Conservation (phyloP, 2,888 invertebrate genomes). For the Apodemia mormo region DNA sequence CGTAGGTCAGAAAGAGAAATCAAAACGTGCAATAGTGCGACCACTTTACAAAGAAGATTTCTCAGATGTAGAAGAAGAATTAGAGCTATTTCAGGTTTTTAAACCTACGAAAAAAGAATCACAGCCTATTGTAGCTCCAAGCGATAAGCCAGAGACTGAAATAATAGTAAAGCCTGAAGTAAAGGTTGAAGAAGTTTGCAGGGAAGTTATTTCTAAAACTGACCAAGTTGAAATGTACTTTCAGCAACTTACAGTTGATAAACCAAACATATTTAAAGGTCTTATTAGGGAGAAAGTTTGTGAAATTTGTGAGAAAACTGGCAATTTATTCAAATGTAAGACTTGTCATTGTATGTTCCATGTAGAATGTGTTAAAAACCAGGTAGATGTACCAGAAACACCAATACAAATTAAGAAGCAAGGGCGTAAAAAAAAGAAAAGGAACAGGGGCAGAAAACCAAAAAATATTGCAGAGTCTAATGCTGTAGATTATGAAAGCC, state of each 20-base stretch:
- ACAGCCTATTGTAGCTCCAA: conserved; percentile 8
- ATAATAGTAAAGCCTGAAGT: conserved; percentile 25
- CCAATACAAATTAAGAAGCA: conserved; percentile 41
- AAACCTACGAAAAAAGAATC: conserved; percentile 41
- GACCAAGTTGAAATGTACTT: conserved; percentile 69
- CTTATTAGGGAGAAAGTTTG: conserved; percentile 88
- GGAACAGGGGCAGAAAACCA: conserved; percentile 48
- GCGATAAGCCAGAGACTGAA: conserved; percentile 19
- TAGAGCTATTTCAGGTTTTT: conserved; percentile 58
- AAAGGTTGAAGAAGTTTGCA: conserved; percentile 23
- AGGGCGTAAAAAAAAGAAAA: conserved; percentile 60
- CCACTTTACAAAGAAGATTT: conserved; percentile 55
- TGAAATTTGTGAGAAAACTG: conserved; percentile 87
- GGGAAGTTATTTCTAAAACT: conserved; percentile 38
- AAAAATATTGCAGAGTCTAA: conserved; percentile 43
- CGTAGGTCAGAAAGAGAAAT: conserved; percentile 52
- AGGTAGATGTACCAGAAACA: conserved; percentile 46
- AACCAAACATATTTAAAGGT: conserved; percentile 86
- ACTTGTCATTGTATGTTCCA: conserved; percentile 90
- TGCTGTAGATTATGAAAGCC: conserved; percentile 53
- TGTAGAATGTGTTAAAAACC: conserved; percentile 81
- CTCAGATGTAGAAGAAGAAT: conserved; percentile 56
- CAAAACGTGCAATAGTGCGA: conserved; percentile 57
- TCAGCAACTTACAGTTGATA: conserved; percentile 64
- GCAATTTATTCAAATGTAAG: conserved; percentile 87